Evolutionary conservation across 2,888 invertebrate genomes (phyloP), one percentile per base, ranked within the genome.

Genomic region (Archips crataeganus): DNA sequence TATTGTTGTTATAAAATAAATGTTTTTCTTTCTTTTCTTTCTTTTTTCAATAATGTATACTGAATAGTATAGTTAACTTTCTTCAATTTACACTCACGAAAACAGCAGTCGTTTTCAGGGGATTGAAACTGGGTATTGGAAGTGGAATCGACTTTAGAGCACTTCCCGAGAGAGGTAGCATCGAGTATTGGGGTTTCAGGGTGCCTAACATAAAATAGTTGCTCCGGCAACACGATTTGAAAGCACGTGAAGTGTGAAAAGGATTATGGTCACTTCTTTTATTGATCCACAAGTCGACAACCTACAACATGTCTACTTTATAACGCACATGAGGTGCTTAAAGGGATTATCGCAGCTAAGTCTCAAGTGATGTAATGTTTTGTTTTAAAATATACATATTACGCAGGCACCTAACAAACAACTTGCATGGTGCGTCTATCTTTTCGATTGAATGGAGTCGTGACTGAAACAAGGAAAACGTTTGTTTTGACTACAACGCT

Each of bases 61-160:
- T 54, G 10, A 23, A 63, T 51, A 42, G 51, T n/a, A 47, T 49
- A 49, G 23, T 0, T 23, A 23, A 23, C 23, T 23, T 23, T 23
- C 13, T 36, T 45, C 34, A 51, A 51, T 70, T 39, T 11, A n/a
- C 13, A 34, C 70, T 1, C 32, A 10, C 15, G 13, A 47, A 51
- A 70, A 63, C 51, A 36, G 15, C 65, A n/a, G 36, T 34, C 64
- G 36, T 34, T 36, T 65, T 36, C 8, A 63, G n/a, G 4, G 4
- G 36, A 51, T 65, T 51, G 65, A 65, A 65, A 67, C 36, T 45
- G 36, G 49, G 59, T 54, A 36, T 23, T 54, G 15, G 51, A 54
- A 54, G 51, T 9, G 23, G 51, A 2, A 54, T 54, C 45, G 67
- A 71, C 62, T 72, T 61, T 68, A 72, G 47, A 54, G 59, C 51